phyloP scores from a whole-genome alignment of 2,888 invertebrate genomes.

The Eristalis tenax region DNA sequence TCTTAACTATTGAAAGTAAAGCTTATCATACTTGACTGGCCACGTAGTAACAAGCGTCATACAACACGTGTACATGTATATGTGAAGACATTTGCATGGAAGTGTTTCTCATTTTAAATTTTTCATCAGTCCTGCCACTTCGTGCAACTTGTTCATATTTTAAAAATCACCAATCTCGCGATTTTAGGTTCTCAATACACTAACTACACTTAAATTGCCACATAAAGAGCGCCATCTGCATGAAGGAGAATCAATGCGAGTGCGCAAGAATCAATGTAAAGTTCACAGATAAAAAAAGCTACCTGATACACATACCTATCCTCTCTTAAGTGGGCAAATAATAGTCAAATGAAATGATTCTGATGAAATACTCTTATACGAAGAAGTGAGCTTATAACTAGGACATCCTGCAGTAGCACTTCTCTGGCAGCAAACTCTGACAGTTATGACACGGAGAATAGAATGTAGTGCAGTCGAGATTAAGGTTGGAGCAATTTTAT shows the following conservation, averaged over 20 bases:
- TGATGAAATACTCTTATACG: not conserved
- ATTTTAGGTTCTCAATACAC: no score
- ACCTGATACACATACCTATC: not conserved
- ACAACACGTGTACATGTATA: not conserved
- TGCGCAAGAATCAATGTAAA: constrained; percentile 61
- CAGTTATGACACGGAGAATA: constrained; percentile 23
- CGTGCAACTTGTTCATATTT: constrained; percentile 14
- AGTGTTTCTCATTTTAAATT: not conserved
- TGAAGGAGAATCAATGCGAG: constrained; percentile 39
- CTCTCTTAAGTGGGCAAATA: constrained; percentile 22
- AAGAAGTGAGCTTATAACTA: constrained; percentile 37
- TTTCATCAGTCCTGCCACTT: not conserved
- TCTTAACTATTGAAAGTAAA: no score
- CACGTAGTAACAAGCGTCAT: no score
- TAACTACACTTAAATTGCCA: constrained; percentile 15
- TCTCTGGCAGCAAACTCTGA: constrained; percentile 1
- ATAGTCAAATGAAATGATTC: constrained; percentile 26
- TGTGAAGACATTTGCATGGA: not conserved
- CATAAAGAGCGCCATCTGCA: constrained; percentile 31
- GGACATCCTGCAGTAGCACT: constrained; percentile 65
- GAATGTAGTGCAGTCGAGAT: constrained; percentile 50
- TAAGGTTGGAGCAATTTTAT: constrained; percentile 44
- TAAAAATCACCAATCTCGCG: no score
- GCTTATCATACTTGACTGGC: no score
- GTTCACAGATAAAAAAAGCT: constrained; percentile 19